Base-by-base conservation (phyloP, 2,888 invertebrate genomes). In the Drosophila gaucha region DNA sequence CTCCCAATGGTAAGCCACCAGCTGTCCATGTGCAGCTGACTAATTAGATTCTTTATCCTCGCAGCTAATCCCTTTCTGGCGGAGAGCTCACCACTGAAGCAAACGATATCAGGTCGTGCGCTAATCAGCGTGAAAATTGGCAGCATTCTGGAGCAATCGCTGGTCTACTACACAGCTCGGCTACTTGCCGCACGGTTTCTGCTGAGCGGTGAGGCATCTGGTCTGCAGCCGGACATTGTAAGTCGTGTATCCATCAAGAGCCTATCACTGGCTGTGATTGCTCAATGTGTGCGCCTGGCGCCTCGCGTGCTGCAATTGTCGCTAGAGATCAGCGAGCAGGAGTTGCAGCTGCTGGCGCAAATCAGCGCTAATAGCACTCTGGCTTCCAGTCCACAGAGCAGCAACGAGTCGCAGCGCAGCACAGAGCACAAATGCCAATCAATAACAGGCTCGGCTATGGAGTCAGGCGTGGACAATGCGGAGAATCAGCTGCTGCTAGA, bases 171-270 rank as follows among this genome's bases (percentile, higher is more conserved):
- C 47, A 91, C 91, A 18, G 83, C 88, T 16, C 90, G 92, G 18
- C 69, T 92, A 44, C 83, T 92, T 18, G 80, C 89, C 9, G 90
- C 90, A 3, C 89, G 90, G 30, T 92, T 92, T 68, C 71, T 92
- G 49, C 83, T 92, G n/a, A 83, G 78, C 30, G 91, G 91, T 2
- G 78, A 77, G 49, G 90, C 92, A 26, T 94, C 94, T 6, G 92
- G 93, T 3, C 89, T 95, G 46, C 94, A 96, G 70, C 92, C 95
- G 2, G 98, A 98, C 89, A 94, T 94, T 90, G 92, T 93, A 20
- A 95, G 96, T 31, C 93, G 98, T 31, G 97, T 99, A 28, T 98
- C 98, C 60, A 96, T 98, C 1, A 98, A 98, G 92, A 95, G 96
- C 6, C 94, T 98, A 33, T 96, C 98, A 0, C 90, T 98, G 18